Percentiles rank a stretch among this genome's conserved stretches.
phyloP scores from a whole-genome alignment of 2,113 vertebrate genomes.

The Rostratula benghalensis region DNA sequence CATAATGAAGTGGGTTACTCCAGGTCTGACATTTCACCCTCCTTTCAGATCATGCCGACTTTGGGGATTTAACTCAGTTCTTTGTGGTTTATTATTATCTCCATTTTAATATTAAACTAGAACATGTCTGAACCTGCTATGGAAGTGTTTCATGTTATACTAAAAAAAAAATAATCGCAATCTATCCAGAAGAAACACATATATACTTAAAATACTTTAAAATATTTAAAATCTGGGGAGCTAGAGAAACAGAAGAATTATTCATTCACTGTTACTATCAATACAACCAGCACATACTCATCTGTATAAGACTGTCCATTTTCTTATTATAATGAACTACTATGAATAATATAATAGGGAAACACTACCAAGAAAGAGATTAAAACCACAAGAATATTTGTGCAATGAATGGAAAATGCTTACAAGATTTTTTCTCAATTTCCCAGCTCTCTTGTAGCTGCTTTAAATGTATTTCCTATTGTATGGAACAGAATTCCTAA shows the following conservation, averaged over 20 bases:
- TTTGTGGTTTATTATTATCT: not conserved
- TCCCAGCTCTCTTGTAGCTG: not conserved
- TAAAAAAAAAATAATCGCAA: not conserved
- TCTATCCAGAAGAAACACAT: not conserved
- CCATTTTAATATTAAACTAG: not conserved
- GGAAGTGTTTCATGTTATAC: not conserved
- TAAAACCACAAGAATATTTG: not conserved
- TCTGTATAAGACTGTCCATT: not conserved
- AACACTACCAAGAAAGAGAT: not conserved
- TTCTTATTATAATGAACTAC: not conserved
- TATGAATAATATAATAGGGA: not conserved
- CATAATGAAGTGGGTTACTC: conserved; percentile 30
- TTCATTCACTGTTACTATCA: not conserved
- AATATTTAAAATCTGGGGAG: not conserved
- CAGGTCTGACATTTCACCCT: conserved; percentile 33
- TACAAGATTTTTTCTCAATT: not conserved
- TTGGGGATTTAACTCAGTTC: not conserved
- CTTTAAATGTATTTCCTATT: not conserved
- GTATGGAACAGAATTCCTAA: not conserved
- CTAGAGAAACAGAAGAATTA: not conserved
- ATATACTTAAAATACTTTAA: not conserved
- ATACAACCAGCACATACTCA: not conserved
- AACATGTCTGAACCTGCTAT: not conserved
- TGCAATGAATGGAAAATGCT: not conserved
- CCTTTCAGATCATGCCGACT: not conserved